phyloP scores from a whole-genome alignment of 2,797 vertebrate species.

The Hydrocynus forskahlii region DNA sequence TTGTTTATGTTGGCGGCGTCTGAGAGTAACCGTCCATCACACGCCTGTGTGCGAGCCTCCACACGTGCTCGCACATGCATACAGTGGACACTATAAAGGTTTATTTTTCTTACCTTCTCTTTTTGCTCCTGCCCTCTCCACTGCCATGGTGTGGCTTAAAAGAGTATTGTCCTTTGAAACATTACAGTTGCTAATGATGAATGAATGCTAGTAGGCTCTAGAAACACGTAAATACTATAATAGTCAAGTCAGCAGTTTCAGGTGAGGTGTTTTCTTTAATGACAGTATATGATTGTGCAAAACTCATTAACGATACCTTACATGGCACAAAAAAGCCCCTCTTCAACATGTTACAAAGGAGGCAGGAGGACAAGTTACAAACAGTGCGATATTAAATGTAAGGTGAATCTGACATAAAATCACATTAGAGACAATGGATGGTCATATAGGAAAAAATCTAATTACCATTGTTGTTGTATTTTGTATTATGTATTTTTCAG shows the following conservation, averaged over 20 bases:
- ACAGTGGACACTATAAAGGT: not conserved
- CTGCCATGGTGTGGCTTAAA: not conserved
- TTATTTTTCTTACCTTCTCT: not conserved
- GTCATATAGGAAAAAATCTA: not conserved
- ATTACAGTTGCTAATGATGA: not conserved
- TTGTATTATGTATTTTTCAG: not conserved
- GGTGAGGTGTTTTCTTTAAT: conserved; percentile 12
- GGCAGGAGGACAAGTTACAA: no score
- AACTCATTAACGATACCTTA: not conserved
- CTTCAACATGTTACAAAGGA: not conserved
- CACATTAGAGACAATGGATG: not conserved
- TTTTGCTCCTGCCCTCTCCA: not conserved
- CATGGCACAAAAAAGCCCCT: not conserved
- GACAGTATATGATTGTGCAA: not conserved
- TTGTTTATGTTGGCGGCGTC: conserved; percentile 18
- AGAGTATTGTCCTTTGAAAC: not conserved
- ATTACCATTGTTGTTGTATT: not conserved
- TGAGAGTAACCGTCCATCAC: conserved; percentile 26
- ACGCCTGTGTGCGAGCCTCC: not conserved
- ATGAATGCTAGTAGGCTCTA: conserved; percentile 4
- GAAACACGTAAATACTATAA: conserved; percentile 8
- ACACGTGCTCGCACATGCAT: not conserved
- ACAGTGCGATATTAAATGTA: not conserved
- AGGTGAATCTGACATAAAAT: not conserved
- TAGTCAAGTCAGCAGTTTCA: conserved; percentile 29